These are phyloP conservation scores for Coleophora flavipennella DNA, from an alignment of 2,888 invertebrate species.

Conservation along the genomic window DNA sequence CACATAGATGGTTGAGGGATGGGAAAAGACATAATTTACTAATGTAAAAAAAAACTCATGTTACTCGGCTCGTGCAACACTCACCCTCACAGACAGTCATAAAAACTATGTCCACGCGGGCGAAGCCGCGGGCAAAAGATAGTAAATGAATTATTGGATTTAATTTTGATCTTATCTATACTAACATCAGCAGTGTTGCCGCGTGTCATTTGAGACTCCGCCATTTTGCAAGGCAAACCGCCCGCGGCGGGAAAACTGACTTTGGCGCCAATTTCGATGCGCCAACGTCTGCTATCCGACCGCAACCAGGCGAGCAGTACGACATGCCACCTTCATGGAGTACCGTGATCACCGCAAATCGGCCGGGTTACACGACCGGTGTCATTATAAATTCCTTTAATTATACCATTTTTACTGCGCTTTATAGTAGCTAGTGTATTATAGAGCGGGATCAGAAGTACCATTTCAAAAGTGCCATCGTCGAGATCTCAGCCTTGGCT, in stretches of 20 bases:
- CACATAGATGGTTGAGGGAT: too few species aligned
- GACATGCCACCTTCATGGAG: constrained; percentile 6
- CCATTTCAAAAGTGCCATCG: constrained; percentile 43
- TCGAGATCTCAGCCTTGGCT: constrained; percentile 42
- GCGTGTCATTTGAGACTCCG: constrained; percentile 65
- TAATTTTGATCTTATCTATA: constrained; percentile 39
- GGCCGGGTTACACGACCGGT: constrained; percentile 31
- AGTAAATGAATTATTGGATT: too few species aligned
- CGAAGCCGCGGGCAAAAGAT: too few species aligned
- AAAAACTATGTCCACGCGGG: too few species aligned
- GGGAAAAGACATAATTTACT: too few species aligned
- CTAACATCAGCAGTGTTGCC: constrained; percentile 30
- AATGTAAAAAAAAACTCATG: too few species aligned
- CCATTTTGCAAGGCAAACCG: constrained; percentile 69
- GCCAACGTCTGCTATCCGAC: constrained; percentile 37
- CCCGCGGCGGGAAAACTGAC: constrained; percentile 66
- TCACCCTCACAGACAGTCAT: too few species aligned
- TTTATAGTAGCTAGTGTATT: constrained; percentile 30
- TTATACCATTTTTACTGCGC: constrained; percentile 59
- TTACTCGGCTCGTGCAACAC: too few species aligned
- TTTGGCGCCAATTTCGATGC: constrained; percentile 67
- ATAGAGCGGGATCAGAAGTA: constrained; percentile 36
- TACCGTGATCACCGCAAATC: constrained; percentile 28
- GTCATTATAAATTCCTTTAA: constrained; percentile 62
- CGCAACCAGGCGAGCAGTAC: constrained; percentile 26